Base-by-base conservation (phyloP, 2,797 vertebrate genomes). In the Galaxias olidus region DNA sequence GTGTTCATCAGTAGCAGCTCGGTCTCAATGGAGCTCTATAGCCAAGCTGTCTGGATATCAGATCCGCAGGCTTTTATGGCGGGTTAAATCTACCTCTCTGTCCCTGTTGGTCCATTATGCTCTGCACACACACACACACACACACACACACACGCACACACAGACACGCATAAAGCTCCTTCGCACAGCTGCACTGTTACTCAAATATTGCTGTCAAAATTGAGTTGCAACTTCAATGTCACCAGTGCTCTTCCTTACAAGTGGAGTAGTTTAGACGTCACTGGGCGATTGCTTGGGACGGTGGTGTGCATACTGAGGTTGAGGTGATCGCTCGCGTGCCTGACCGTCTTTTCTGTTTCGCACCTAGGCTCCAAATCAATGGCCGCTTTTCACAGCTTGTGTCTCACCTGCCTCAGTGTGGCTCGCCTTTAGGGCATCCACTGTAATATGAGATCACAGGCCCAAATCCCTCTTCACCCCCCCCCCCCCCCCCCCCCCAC, bases 1-100 rank as follows among this genome's bases (percentile, higher is more conserved):
- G 40, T n/a, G 59, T 61, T 61, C 59, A 49, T 40, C 19, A 49
- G 30, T 46, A 61, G 15, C 59, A 20, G 59, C 9, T 30, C 30
- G 10, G 19, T 61, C 59, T 61, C 59, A 61, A 46, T 61, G 59
- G 59, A 14, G 45, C 59, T 48, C 20, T 49, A 61, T 48, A 48
- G 45, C 46, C 59, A 49, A 49, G 59, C 59, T 49, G 59, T 58
- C 41, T 58, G 41, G 15, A 10, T 48, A 30, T 59, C 48, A 9
- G 18, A 48, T 30, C 48, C 46, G 40, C 19, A 49, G 46, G 59
- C 45, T 74, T 58, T 66, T 69, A 62, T 60, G 51, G 63, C 72
- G 73, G 76, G 76, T 79, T 76, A 77, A 59, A 71, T 72, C 61
- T 44, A 65, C 51, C 46, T 4, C 49, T 67, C 71, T 70, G 54